Evolutionary conservation across 2,888 invertebrate species (phyloP), one percentile per base, ranked within the genome.

Genomic region (Eupithecia abbreviata): DNA sequence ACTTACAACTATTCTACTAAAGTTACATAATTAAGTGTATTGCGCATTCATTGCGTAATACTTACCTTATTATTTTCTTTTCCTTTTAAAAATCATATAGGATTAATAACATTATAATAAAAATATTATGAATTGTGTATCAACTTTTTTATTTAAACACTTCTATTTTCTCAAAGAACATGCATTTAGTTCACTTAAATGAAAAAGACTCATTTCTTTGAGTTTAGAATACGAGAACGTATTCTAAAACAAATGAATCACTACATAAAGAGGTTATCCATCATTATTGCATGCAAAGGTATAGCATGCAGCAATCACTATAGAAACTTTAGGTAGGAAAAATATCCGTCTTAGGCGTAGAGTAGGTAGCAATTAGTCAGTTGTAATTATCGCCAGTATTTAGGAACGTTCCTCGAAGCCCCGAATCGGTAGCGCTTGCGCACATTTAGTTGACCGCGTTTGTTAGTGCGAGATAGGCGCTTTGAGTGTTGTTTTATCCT

Each of bases 241-340:
- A 87, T 89, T 89, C 90, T 77, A 89, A 90, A 91, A 92, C 91
- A 92, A 90, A 91, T 87, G 89, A 91, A 89, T 89, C 86, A 92
- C 86, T 92, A 91, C 90, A 90, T 91, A 91, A 82, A 88, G 89
- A 90, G 91, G 91, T 72, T 90, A 91, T 90, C 90, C 91, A 87
- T 90, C 92, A 93, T 94, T 94, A 94, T 94, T 94, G 94, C 92
- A 93, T 92, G 90, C 92, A 90, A 90, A 92, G 92, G 85, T 86
- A n/a, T n/a, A n/a, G n/a, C n/a, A n/a, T n/a, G n/a, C 85, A 83
- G 85, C 86, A 88, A 84, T 85, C 84, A 86, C 9, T 9, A n/a
- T 85, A 86, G 86, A 84, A 85, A 85, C 78, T 77, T 86, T 84
- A 15, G 2, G 5, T 15, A 58, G 58, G 9, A 3, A 85, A 84